Evolutionary conservation across 2,113 vertebrate species (phyloP), one percentile per base, ranked within the genome.

Genomic region (Malurus cyaneus): DNA sequence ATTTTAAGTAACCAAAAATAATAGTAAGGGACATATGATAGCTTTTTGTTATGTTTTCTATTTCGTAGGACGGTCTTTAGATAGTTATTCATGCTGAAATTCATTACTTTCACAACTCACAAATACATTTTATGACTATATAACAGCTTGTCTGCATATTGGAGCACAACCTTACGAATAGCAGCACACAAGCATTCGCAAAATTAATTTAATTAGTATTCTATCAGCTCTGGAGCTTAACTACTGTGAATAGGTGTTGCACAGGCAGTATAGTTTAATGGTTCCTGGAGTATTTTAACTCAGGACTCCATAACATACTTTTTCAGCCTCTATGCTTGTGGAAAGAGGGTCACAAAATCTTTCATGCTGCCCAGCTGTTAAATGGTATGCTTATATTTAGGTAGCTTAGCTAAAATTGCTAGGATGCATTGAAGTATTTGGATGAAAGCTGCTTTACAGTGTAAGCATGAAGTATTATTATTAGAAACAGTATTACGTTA

Each of bases 1-100:
- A 82, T 85, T 96, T 96, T 88, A 95, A 95, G 88, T 82, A 94
- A 91, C 93, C 93, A 96, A 96, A 96, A 97, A 97, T 95, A 95
- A 94, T 96, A 95, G 94, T 93, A 94, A 67, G 28, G 74, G 95
- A 92, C 93, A 96, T 94, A 88, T 60, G 92, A 96, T 85, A 94
- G 80, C 50, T 92, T 94, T 96, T 95, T 94, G 88, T 96, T 95
- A 87, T 85, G 70, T 93, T 89, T 96, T 89, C 80, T 88, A 70
- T 96, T 96, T 69, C 6, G 4, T 92, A 95, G 89, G 87, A 93
- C 74, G 56, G 74, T 64, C 59, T 95, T 96, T 66, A 94, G 71
- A 91, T 85, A 92, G 89, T 88, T 94, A 94, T 89, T 95, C 92
- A 91, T 93, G 74, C 84, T 6, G 81, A 93, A 94, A 96, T 94